A percentile compares a stretch with the other conserved stretches of the same genome.
phyloP scores from a whole-genome alignment of 1,140 invertebrate species.

The Liolophura sinensis region DNA sequence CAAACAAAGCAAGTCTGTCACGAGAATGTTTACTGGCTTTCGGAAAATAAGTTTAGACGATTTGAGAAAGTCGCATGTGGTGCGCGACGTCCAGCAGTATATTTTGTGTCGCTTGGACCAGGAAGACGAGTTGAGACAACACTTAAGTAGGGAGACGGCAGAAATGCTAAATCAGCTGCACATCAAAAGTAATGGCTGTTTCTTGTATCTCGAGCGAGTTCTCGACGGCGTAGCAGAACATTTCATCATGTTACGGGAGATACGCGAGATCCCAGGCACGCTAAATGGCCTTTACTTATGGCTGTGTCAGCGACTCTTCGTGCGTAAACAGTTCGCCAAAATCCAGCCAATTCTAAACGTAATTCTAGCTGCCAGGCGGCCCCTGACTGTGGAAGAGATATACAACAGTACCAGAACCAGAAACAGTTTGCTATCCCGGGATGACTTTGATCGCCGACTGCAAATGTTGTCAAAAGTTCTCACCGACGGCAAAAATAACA shows the following conservation, averaged over 20 bases:
- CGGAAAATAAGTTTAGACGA: constrained; percentile 89
- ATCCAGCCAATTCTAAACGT: constrained; percentile 84
- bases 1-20: constrained; percentile 77
- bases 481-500: constrained; percentile 61
- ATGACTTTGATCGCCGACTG: constrained; percentile 83
- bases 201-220: constrained; percentile 84
- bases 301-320: constrained; percentile 89
- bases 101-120: constrained; percentile 85
- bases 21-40: constrained; percentile 91
- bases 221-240: constrained; percentile 90
- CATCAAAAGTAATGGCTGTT: constrained; percentile 95
- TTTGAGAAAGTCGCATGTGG: constrained; percentile 79
- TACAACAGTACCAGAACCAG: constrained; percentile 80
- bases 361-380: constrained; percentile 81
- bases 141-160: constrained; percentile 82
- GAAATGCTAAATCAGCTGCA: constrained; percentile 94
- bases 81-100: constrained; percentile 91
- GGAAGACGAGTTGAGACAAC: constrained; percentile 70
- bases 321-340: constrained; percentile 71
- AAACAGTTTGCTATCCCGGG: constrained; percentile 75
- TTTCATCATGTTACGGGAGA: constrained; percentile 84
- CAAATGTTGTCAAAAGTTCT: constrained; percentile 75
- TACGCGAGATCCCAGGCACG: constrained; percentile 90
- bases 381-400: constrained; percentile 77
- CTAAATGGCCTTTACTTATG: constrained; percentile 93